Conservation (phyloP, 2,797 vertebrate species). For the Lates japonicus region DNA sequence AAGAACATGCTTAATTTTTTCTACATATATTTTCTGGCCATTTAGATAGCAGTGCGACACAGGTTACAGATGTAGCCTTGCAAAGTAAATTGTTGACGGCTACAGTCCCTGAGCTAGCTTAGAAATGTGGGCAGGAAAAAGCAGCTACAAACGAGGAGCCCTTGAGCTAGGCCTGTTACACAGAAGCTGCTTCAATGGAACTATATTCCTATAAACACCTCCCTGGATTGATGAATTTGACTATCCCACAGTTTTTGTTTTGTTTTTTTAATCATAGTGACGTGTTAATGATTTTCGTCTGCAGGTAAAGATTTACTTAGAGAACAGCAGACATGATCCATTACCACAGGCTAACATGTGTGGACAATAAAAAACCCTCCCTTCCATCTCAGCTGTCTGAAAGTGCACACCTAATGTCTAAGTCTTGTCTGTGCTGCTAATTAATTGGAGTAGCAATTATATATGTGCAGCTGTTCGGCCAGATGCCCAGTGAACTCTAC, state of each 20-base stretch:
- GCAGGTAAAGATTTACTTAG: conserved; percentile 33
- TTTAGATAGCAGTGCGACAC: conserved; percentile 14
- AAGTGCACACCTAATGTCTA: conserved; percentile 74
- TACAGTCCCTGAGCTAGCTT: neutral
- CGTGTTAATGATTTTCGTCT: conserved; percentile 19
- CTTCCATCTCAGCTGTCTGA: conserved; percentile 59
- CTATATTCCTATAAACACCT: neutral
- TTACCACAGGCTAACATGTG: conserved; percentile 33
- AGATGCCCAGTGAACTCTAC: conserved; percentile 82
- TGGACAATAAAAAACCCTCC: conserved; percentile 52
- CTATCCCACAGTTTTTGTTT: neutral
- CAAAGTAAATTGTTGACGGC: conserved; percentile 14
- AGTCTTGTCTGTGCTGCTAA: conserved; percentile 77
- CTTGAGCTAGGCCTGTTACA: neutral
- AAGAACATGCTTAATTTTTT: conserved; percentile 11
- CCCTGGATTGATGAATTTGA: neutral
- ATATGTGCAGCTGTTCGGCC: conserved; percentile 83
- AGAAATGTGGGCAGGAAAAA: neutral
- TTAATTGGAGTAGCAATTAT: conserved; percentile 84
- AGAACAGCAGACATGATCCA: conserved; percentile 8
- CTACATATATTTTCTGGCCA: conserved; percentile 2
- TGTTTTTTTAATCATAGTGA: neutral
- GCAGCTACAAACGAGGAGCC: neutral
- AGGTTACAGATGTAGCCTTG: conserved; percentile 7
- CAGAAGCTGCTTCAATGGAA: neutral